Percentiles rank a stretch among this genome's conserved stretches.
Evolutionary conservation across 2,797 vertebrate species (phyloP).

Genomic region (Chromobotia macracanthus): DNA sequence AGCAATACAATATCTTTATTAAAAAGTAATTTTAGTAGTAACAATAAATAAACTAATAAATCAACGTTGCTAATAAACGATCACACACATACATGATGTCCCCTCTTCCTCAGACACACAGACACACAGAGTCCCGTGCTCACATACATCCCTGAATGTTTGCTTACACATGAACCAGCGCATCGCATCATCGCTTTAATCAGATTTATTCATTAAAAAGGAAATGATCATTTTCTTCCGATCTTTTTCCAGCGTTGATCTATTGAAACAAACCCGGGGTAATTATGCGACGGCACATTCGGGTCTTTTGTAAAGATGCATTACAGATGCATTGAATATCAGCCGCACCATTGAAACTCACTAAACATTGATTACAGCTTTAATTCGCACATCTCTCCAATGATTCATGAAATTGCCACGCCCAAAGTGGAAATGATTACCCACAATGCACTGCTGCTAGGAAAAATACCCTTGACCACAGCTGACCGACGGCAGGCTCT

Average conservation of each 20-base stretch:
- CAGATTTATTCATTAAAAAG: constrained; percentile 55
- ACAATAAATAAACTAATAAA: too few species aligned
- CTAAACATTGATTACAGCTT: constrained; percentile 53
- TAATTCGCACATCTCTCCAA: constrained; percentile 47
- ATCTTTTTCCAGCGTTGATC: constrained; percentile 27
- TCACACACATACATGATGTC: not conserved
- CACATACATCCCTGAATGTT: constrained; percentile 7
- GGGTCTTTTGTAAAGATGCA: constrained; percentile 48
- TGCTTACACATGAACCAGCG: constrained; percentile 37
- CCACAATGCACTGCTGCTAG: constrained; percentile 28
- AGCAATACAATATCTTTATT: not conserved
- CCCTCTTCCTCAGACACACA: not conserved
- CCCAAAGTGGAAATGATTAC: constrained; percentile 54
- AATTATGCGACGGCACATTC: constrained; percentile 45
- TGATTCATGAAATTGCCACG: constrained; percentile 55
- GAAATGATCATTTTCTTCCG: constrained; percentile 31
- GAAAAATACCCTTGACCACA: constrained; percentile 45
- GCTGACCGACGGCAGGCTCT: constrained; percentile 24
- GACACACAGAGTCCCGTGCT: not conserved
- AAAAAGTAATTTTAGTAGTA: not conserved
- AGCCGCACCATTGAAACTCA: constrained; percentile 54
- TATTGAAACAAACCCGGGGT: constrained; percentile 52
- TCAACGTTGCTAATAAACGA: not conserved
- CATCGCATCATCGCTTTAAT: constrained; percentile 41
- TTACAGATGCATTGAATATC: constrained; percentile 57